A percentile compares a stretch with the other conserved stretches of the same genome.
phyloP scores from a whole-genome alignment of 1,140 invertebrate genomes.

The Drosophila malerkotliana region DNA sequence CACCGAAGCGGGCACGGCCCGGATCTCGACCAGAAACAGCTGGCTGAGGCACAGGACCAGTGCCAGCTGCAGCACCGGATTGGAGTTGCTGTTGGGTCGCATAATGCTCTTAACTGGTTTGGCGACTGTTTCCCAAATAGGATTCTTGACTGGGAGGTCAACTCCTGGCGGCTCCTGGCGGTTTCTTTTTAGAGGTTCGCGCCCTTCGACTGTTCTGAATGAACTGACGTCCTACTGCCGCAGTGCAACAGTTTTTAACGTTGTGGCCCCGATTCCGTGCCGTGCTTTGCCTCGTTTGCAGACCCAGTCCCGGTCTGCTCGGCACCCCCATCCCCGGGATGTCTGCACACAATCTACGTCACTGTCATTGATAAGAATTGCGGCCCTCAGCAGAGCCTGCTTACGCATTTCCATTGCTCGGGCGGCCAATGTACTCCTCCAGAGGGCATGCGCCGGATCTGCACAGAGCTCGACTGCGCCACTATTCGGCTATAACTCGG shows the following conservation, averaged over 20 bases:
- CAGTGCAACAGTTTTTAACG: conserved; percentile 83
- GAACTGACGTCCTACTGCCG: conserved; percentile 68
- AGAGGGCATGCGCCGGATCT: conserved; percentile 54
- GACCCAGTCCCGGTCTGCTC: conserved; percentile 29
- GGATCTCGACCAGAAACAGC: conserved; percentile 49
- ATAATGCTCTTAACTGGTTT: conserved; percentile 29
- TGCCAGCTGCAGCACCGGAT: conserved; percentile 36
- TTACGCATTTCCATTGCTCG: conserved; percentile 51
- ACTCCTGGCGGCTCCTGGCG: conserved; percentile 25
- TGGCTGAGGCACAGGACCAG: conserved; percentile 39
- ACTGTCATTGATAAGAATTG: conserved; percentile 79
- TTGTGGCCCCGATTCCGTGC: conserved; percentile 66
- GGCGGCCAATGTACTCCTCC: conserved; percentile 2
- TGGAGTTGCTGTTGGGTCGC: conserved; percentile 24
- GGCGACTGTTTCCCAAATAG: conserved; percentile 20
- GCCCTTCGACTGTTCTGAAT: conserved; percentile 80
- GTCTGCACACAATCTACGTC: conserved; percentile 75
- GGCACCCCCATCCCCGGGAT: neutral
- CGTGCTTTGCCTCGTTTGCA: conserved; percentile 53
- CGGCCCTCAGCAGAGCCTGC: conserved; percentile 55
- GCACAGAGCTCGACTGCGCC: conserved; percentile 31
- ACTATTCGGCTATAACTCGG: conserved; percentile 4
- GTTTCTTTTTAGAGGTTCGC: conserved; percentile 38
- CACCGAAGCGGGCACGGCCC: conserved; percentile 75
- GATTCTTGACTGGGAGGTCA: conserved; percentile 27